Percentiles rank a stretch among this genome's conserved stretches.
phyloP scores from a whole-genome alignment of 2,113 vertebrate species.

The Gymnobelideus leadbeateri region DNA sequence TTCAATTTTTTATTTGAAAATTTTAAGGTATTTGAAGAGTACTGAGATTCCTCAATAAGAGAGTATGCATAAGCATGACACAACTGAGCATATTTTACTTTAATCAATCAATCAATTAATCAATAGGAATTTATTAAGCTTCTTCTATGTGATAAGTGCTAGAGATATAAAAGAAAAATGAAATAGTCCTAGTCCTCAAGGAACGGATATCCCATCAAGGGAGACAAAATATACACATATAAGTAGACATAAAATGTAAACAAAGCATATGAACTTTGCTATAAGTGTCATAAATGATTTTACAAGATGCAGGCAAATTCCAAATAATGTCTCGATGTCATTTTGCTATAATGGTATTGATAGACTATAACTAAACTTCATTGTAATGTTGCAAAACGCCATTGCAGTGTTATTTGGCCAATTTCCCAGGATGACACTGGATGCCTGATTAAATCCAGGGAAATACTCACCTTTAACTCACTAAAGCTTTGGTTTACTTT shows the following conservation, averaged over 20 bases:
- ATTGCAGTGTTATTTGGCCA: neutral
- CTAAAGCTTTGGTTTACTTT: neutral
- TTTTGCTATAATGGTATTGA: neutral
- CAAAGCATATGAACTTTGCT: neutral
- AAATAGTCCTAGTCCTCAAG: neutral
- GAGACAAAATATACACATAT: neutral
- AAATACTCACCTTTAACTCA: neutral
- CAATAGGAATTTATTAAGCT: neutral
- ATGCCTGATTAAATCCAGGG: neutral
- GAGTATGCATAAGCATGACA: slow-evolving; percentile 14
- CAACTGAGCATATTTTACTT: slow-evolving; percentile 35
- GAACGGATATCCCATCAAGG: neutral
- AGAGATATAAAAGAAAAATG: neutral
- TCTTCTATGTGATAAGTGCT: neutral
- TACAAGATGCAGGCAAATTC: neutral
- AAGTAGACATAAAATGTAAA: neutral
- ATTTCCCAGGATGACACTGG: neutral
- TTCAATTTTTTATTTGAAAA: neutral
- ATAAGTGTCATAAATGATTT: neutral
- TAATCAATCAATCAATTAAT: too few species aligned
- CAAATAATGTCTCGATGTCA: neutral
- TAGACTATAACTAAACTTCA: neutral
- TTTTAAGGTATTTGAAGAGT: neutral
- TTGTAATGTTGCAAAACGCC: neutral
- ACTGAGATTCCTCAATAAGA: slow-evolving; percentile 10